A percentile compares a stretch with the other conserved stretches of the same genome.
These are phyloP conservation scores for Leptinotarsa tumamoca DNA, from an alignment of 2,888 invertebrate genomes.

Conservation along the genomic window DNA sequence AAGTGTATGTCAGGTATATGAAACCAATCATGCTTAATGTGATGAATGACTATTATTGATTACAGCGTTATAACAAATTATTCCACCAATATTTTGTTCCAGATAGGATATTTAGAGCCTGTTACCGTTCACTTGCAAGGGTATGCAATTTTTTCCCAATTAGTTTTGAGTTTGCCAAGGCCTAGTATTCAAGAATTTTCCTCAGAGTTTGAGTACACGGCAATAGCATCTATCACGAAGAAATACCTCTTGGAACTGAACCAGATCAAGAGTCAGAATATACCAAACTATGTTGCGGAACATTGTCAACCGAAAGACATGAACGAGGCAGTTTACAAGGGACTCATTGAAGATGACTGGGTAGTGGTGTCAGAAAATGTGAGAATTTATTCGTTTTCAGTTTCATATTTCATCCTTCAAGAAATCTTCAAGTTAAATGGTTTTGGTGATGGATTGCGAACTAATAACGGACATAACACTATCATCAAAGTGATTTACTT, in stretches of 20 bases:
- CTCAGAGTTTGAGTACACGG: slow-evolving; percentile 45
- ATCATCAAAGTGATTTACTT: too few relatives aligned
- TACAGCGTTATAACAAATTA: too few relatives aligned
- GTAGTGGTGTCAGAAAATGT: slow-evolving; percentile 45
- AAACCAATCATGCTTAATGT: too few relatives aligned
- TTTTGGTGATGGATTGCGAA: too few relatives aligned
- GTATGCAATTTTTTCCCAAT: slow-evolving; percentile 72
- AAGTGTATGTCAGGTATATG: too few relatives aligned
- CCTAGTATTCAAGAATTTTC: slow-evolving; percentile 61
- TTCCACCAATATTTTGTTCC: slow-evolving; percentile 52
- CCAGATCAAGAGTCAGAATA: slow-evolving; percentile 21
- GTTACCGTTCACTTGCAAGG: slow-evolving; percentile 70
- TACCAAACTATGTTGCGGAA: slow-evolving; percentile 21
- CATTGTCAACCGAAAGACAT: slow-evolving; percentile 36
- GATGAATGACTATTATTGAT: too few relatives aligned
- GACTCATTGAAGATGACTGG: slow-evolving; percentile 48
- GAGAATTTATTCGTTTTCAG: neutral
- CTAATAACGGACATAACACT: too few relatives aligned
- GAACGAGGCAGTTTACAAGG: slow-evolving; percentile 7
- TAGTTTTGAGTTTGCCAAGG: slow-evolving; percentile 69
- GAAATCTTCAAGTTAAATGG: too few relatives aligned
- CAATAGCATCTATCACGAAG: slow-evolving; percentile 44
- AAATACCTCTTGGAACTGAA: slow-evolving; percentile 39
- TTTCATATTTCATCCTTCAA: neutral
- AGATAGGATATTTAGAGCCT: slow-evolving; percentile 71